These are phyloP conservation scores for Cetonia aurata DNA, from an alignment of 2,888 invertebrate species.

Conservation along the genomic window DNA sequence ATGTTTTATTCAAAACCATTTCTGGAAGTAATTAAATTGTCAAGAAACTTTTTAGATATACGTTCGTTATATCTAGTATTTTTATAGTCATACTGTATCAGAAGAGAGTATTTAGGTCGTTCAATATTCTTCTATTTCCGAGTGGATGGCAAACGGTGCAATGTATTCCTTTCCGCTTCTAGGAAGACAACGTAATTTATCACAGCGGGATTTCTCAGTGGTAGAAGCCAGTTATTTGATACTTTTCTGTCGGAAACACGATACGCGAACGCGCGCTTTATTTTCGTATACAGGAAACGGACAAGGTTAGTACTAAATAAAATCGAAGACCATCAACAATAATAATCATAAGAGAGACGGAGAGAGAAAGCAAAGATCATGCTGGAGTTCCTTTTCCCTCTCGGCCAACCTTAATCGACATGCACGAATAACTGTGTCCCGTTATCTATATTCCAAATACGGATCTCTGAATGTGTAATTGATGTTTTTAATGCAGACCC, in stretches of 20 bases:
- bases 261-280: slow-evolving; percentile 27
- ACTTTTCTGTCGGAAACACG: slow-evolving; percentile 38
- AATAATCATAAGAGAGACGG: slow-evolving; percentile 2
- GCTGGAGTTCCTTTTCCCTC: slow-evolving; percentile 11
- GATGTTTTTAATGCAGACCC: slow-evolving; percentile 47
- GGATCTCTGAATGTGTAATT: slow-evolving; percentile 43
- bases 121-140: slow-evolving; percentile 22
- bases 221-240: slow-evolving; percentile 31
- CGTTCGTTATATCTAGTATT: no score
- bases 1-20: no score
- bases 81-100: no score
- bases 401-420: slow-evolving; percentile 28
- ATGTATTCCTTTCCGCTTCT: slow-evolving; percentile 15
- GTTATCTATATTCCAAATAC: slow-evolving; percentile 38
- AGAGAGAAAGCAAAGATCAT: neutral
- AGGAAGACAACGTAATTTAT: slow-evolving; percentile 28
- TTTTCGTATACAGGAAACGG: slow-evolving; percentile 34
- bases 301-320: slow-evolving; percentile 30
- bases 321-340: slow-evolving; percentile 20
- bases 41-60: no score
- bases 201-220: slow-evolving; percentile 19
- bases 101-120: slow-evolving; percentile 5
- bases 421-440: slow-evolving; percentile 35
- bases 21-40: no score
- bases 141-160: slow-evolving; percentile 25